Base-by-base conservation (phyloP, 2,888 invertebrate genomes). In the Ophonus ardosiacus region DNA sequence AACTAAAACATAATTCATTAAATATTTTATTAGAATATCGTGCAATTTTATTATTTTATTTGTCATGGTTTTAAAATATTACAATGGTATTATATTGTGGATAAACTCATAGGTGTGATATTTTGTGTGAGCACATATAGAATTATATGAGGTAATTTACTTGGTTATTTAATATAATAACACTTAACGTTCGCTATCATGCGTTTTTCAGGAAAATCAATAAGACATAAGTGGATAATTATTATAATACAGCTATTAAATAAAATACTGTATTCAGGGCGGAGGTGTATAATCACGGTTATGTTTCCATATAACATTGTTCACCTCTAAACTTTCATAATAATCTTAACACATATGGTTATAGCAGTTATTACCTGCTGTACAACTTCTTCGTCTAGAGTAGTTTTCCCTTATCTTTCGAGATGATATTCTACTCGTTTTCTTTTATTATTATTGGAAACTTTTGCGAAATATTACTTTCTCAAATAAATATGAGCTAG, bases 251-350 rank as follows among this genome's bases (percentile, higher is more conserved):
- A 59, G 17, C 59, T 59, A 59, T 59, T 59, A 59, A 17, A 59
- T 59, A 59, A 59, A 59, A 59, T 59, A 59, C 15, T 59, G 18
- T 59, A 59, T 59, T 59, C 18, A 59, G 15, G 13, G 5, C 17
- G 18, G 7, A 15, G 59, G 59, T 59, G 59, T 59, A 18, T 59
- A 59, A 59, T 59, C 18, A 59, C 18, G 15, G 59, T 59, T 59
- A 59, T 59, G 59, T 59, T 59, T 59, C 18, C 59, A 59, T 59
- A 59, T 15, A 59, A 15, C 59, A 59, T 31, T 15, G 59, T 15
- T 59, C 15, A 59, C 59, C 59, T 59, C 18, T 59, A 59, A 59
- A 59, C 59, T 59, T 59, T 59, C 59, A 59, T 59, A 59, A 59
- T 59, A 18, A 51, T 51, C 43, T 59, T 59, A 59, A 59, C 59